Evolutionary conservation across 1,140 invertebrate genomes (phyloP), one percentile per base, ranked within the genome.

Genomic region (Gryon sp.): DNA sequence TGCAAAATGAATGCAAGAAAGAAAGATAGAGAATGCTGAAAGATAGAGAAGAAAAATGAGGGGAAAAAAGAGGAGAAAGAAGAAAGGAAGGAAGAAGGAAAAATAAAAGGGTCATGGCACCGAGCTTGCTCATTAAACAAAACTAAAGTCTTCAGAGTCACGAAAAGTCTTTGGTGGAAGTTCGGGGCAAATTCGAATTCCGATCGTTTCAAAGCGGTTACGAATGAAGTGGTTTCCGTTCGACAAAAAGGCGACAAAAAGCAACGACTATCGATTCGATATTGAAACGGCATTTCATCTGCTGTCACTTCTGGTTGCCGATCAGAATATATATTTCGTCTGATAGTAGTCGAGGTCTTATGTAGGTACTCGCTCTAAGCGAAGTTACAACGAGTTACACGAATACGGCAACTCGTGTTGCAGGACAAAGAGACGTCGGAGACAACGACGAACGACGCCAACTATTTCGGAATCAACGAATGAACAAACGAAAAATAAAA

Each of bases 201-300:
- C 52, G 57, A 63, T 52, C 19, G 55, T 8, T 50, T 38, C 6
- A 50, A 41, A 60, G 53, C 45, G 52, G 62, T 52, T 34, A 34
- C 34, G 57, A 60, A 76, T 76, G 57, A 76, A 76, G 62, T 68
- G 62, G 72, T 76, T 68, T 65, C 46, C 41, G 43, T 48, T 15
- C n/a, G 53, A 40, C 9, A 60, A 74, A 60, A 60, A 62, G 53
- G 36, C 60, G 72, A 68, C 45, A 75, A 50, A 68, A 76, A 76
- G 40, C 38, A 46, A 55, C 45, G 72, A 40, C 46, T 48, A 14
- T 45, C 26, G 60, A 65, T 62, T 68, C 55, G 55, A 68, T 76
- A 68, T 76, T 62, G 48, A 62, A 76, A 57, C 72, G 72, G 72
- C 68, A 40, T 55, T 68, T 74, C 65, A 76, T 68, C 52, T 50